A percentile compares a stretch with the other conserved stretches of the same genome.
Conservation (phyloP, 2,888 invertebrate genomes). For the Protodeltote pygarga region DNA sequence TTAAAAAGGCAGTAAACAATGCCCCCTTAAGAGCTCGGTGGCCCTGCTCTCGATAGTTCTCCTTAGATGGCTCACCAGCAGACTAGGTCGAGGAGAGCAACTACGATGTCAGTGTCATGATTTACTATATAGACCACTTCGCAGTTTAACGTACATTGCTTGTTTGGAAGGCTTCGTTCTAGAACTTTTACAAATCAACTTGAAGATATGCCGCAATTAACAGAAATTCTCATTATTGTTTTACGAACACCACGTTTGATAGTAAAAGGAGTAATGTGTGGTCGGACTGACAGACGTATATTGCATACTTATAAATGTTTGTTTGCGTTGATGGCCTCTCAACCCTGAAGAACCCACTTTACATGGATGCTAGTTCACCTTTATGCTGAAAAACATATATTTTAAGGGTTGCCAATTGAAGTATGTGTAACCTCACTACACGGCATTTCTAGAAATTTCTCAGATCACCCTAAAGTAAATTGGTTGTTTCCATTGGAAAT, state of each 20-base stretch:
- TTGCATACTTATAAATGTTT: constrained; percentile 64
- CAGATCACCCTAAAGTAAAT: too few relatives aligned
- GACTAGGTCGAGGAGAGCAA: constrained; percentile 86
- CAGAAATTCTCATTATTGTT: constrained; percentile 19
- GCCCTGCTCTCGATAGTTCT: constrained; percentile 86
- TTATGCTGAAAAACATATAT: too few relatives aligned
- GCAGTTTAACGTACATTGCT: constrained; percentile 58
- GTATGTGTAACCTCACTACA: too few relatives aligned
- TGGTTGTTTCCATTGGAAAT: too few relatives aligned
- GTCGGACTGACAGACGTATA: constrained; percentile 75
- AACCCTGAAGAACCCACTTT: constrained; percentile 62
- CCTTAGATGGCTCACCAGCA: constrained; percentile 85
- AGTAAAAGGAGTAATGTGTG: constrained; percentile 66
- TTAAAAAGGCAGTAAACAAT: constrained; percentile 70
- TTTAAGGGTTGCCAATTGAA: too few relatives aligned
- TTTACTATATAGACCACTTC: constrained; percentile 57
- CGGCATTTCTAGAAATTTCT: too few relatives aligned
- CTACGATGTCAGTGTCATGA: constrained; percentile 82
- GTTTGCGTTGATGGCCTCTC: constrained; percentile 68
- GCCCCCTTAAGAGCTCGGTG: constrained; percentile 79
- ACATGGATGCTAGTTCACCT: too few relatives aligned
- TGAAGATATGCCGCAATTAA: constrained; percentile 20
- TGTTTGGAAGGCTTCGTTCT: constrained; percentile 43
- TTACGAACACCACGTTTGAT: constrained; percentile 29
- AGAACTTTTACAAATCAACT: constrained; percentile 23